Base-by-base conservation (phyloP, 2,113 vertebrate species). In the Notothenia coriiceps region DNA sequence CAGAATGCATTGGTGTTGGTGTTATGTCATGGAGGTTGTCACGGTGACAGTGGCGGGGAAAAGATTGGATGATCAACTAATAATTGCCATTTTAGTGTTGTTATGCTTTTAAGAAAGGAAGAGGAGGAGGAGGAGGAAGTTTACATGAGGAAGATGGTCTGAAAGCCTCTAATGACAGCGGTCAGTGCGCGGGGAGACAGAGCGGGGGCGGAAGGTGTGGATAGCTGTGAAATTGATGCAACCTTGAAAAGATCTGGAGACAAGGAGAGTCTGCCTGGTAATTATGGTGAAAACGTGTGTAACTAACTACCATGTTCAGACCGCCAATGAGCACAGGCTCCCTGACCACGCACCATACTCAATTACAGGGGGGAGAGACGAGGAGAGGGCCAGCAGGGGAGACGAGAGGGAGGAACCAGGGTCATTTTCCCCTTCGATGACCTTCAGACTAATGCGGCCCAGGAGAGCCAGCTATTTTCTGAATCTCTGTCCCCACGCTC, bases 221-320 rank as follows among this genome's bases (percentile, higher is more conserved):
- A 84, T 83, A 64, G 80, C 91, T 93, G 89, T 93, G 92, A 93
- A 93, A 94, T 90, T 92, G 91, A 92, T 88, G 91, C 86, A 81
- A 94, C 93, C 94, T 95, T 94, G 92, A 93, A 90, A 82, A 91
- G 89, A 89, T 85, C 40, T 74, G 79, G 86, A 88, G 88, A 87
- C 86, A 66, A 78, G 67, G 85, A 90, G 91, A 89, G 85, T 82
- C 89, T 79, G 87, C 85, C 90, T 86, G 85, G 91, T 93, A 92
- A 94, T 94, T 93, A 92, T 79, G 89, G 90, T 90, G 92, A 92
- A 92, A 93, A 94, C 70, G 91, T 73, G 91, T 93, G 93, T 93
- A 93, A 93, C 93, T 94, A 94, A 94, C 92, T 86, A 92, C 84
- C 91, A 89, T 86, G 92, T 93, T 91, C 83, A 74, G 88, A 50